Percentiles rank a stretch among this genome's conserved stretches.
These are phyloP conservation scores for Ophion costatus DNA, from an alignment of 2,888 invertebrate species.

Conservation along the genomic window DNA sequence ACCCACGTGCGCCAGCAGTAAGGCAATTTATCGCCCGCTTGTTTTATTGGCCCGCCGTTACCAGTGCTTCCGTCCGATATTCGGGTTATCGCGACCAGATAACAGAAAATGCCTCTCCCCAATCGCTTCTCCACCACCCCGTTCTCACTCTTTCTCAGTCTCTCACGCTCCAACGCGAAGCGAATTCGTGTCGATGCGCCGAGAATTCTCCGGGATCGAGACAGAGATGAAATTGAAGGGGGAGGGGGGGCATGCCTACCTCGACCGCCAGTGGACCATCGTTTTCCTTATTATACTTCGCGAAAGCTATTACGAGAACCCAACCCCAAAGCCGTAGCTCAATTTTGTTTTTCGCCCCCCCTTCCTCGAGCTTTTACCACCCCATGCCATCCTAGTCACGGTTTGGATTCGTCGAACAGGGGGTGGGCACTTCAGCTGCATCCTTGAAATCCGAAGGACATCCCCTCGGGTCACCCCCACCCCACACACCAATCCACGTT, in stretches of 20 bases:
- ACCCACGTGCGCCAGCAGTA: constrained; percentile 41
- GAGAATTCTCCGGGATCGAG: constrained; percentile 29
- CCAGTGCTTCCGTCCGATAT: constrained; percentile 72
- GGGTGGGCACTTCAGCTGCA: background rate
- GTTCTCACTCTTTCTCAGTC: background rate
- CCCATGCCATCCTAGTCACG: background rate
- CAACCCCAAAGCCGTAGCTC: background rate
- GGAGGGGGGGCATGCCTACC: constrained; percentile 33
- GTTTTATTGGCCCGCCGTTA: constrained; percentile 77
- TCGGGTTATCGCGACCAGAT: constrained; percentile 70
- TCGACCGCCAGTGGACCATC: constrained; percentile 49
- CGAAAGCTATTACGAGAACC: constrained; percentile 56
- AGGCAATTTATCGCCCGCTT: constrained; percentile 78
- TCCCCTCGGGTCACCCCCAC: background rate
- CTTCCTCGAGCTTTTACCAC: constrained; percentile 24
- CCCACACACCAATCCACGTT: constrained; percentile 42
- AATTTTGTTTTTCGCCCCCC: background rate
- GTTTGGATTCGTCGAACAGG: background rate
- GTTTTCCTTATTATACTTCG: constrained; percentile 64
- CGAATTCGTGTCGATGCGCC: constrained; percentile 43
- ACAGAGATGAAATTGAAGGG: constrained; percentile 39
- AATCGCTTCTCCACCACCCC: background rate
- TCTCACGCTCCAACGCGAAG: constrained; percentile 14
- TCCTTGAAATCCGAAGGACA: background rate
- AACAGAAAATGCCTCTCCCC: constrained; percentile 65